phyloP scores from a whole-genome alignment of 2,797 vertebrate species.

The Basileuterus tristriatus region DNA sequence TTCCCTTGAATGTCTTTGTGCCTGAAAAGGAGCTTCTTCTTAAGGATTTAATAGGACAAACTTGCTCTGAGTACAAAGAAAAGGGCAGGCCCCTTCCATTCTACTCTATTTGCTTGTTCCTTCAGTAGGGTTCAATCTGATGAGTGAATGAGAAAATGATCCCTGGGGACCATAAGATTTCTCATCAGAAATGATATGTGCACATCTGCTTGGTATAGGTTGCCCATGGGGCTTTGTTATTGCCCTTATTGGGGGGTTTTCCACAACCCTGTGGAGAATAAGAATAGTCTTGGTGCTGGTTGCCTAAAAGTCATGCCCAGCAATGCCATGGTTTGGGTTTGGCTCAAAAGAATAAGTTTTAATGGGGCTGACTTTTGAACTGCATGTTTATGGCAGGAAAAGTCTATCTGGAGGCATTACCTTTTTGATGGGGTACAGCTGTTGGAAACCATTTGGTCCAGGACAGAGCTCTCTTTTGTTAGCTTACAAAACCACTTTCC shows the following conservation, averaged over 20 bases:
- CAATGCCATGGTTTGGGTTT: background rate
- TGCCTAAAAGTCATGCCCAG: background rate
- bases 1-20: background rate
- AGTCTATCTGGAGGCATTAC: background rate
- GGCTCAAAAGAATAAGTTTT: background rate
- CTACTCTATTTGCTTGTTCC: background rate
- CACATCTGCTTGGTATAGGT: background rate
- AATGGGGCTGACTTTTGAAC: background rate
- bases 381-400: background rate
- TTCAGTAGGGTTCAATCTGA: background rate
- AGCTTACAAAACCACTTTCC: background rate
- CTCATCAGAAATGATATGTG: background rate
- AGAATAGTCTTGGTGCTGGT: background rate
- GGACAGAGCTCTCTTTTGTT: background rate
- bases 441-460: background rate
- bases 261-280: background rate
- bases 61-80: background rate
- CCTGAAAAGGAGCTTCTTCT: background rate
- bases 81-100: background rate
- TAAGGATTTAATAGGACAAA: background rate
- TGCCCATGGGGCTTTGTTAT: background rate
- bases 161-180: background rate
- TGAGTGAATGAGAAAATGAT: background rate
- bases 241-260: conserved; percentile 16
- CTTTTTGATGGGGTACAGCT: background rate